Evolutionary conservation across 1,140 invertebrate genomes (phyloP).

Genomic region (Pissodes strobi): DNA sequence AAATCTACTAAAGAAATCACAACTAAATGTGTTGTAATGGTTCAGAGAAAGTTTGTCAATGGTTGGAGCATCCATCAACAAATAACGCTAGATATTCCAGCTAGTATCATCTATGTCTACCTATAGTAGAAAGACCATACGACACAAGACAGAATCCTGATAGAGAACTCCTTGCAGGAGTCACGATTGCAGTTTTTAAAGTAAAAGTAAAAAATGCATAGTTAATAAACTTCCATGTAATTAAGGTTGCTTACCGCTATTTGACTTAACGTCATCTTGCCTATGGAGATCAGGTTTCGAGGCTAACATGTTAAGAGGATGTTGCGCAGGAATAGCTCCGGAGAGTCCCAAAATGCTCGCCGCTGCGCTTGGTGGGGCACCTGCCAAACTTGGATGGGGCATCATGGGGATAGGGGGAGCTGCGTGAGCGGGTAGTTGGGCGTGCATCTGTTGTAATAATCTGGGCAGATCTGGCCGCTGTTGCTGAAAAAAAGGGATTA

Average conservation of each 20-base stretch:
- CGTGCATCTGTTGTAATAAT: constrained; percentile 88
- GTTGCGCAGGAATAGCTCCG: constrained; percentile 62
- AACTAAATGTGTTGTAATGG: too few species aligned
- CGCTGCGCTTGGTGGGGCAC: constrained; percentile 64
- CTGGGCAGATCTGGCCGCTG: constrained; percentile 76
- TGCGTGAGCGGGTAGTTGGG: constrained; percentile 78
- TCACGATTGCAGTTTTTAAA: too few species aligned
- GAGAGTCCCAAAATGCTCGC: constrained; percentile 63
- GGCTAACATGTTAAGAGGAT: constrained; percentile 70
- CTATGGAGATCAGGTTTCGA: constrained; percentile 76
- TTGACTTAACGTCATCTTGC: constrained; percentile 66
- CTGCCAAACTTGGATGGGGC: constrained; percentile 74
- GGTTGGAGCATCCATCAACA: too few species aligned
- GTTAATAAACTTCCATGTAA: constrained; percentile 30
- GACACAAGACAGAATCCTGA: too few species aligned
- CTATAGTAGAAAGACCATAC: too few species aligned
- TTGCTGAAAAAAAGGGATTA: constrained; percentile 70
- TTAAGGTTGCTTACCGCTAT: constrained; percentile 75
- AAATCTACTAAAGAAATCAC: too few species aligned
- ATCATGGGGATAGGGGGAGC: constrained; percentile 73
- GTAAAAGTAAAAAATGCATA: not conserved
- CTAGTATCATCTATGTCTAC: too few species aligned
- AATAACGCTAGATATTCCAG: too few species aligned
- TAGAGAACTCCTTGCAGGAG: too few species aligned
- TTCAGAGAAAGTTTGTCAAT: too few species aligned